Evolutionary conservation across 2,888 invertebrate species (phyloP).

Genomic region (Dorcus parallelipipedus): DNA sequence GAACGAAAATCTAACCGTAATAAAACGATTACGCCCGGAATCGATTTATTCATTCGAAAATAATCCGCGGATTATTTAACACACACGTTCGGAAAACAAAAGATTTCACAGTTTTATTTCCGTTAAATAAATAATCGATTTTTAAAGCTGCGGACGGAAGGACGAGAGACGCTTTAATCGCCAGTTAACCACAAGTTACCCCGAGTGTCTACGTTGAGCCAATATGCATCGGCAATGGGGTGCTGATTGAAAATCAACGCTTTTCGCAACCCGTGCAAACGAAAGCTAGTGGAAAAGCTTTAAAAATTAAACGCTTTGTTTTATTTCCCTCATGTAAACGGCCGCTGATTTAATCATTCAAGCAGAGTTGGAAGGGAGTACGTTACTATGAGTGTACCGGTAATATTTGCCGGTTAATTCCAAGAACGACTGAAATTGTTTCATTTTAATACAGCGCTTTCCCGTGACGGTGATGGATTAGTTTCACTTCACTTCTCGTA

Average conservation of each 20-base stretch:
- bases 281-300: not conserved
- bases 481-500: constrained; percentile 36
- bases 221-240: not conserved
- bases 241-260: not conserved
- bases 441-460: constrained; percentile 41
- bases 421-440: constrained; percentile 37
- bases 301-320: constrained; percentile 9
- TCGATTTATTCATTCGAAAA: too few species aligned
- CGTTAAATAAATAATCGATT: too few species aligned
- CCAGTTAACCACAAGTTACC: constrained; percentile 2
- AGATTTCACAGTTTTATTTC: too few species aligned
- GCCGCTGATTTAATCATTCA: constrained; percentile 14
- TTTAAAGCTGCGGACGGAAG: too few species aligned
- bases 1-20: too few species aligned
- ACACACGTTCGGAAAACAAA: too few species aligned
- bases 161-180: not conserved
- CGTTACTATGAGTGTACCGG: constrained; percentile 14
- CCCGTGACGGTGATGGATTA: constrained; percentile 43
- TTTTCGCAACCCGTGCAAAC: not conserved
- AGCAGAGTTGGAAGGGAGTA: not conserved
- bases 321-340: constrained; percentile 14
- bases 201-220: not conserved
- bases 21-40: too few species aligned
- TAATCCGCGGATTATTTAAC: too few species aligned
- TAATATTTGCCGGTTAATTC: constrained; percentile 30